A percentile compares a stretch with the other conserved stretches of the same genome.
Conservation (phyloP, 1,140 invertebrate genomes). For the Papilio polyxenes region DNA sequence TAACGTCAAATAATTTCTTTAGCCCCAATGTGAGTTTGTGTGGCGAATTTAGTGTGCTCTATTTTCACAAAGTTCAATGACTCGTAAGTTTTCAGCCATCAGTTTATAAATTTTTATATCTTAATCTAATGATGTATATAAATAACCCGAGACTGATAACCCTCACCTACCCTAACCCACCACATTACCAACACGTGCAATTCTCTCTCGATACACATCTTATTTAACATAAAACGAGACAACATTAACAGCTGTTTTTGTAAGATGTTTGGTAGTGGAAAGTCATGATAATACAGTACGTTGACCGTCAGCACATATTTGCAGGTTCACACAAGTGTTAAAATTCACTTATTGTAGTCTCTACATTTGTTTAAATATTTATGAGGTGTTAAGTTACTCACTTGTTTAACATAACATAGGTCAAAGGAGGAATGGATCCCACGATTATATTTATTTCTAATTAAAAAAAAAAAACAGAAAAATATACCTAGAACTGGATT, state of each 20-base stretch:
- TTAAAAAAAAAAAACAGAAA: background rate
- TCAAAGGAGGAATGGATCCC: too few relatives aligned
- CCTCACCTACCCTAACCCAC: background rate
- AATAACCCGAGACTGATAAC: background rate
- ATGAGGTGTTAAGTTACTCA: background rate
- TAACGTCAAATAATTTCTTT: background rate
- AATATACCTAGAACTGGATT: background rate
- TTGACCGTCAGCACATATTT: background rate
- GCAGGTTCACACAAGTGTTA: background rate
- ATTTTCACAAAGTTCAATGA: background rate
- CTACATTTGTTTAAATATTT: background rate
- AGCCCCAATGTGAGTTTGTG: background rate
- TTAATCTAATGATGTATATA: too few relatives aligned
- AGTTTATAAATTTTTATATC: background rate
- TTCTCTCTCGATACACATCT: background rate
- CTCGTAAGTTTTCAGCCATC: background rate
- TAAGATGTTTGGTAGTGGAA: background rate
- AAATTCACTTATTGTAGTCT: background rate
- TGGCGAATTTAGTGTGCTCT: background rate
- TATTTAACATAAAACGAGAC: background rate
- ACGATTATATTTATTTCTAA: too few relatives aligned
- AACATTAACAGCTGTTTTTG: too few relatives aligned
- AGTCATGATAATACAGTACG: background rate
- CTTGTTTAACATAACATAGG: too few relatives aligned
- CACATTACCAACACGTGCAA: background rate